phyloP scores from a whole-genome alignment of 2,888 invertebrate genomes.

The Himalopsyche kuldschensis region DNA sequence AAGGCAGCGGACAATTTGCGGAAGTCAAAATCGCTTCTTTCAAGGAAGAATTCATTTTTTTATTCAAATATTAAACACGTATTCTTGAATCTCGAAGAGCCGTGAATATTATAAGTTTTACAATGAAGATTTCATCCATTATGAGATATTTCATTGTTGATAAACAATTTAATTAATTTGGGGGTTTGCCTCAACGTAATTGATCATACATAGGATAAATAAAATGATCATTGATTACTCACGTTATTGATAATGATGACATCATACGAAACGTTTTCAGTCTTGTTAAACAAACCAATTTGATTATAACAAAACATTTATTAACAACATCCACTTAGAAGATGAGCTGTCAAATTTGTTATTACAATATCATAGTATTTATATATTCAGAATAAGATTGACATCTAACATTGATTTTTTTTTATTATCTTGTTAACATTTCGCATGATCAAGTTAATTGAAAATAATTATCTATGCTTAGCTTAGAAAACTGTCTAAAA shows the following conservation, averaged over 20 bases:
- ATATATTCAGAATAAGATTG: not conserved
- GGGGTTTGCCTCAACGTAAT: not conserved
- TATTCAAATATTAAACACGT: no score
- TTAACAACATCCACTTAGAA: not conserved
- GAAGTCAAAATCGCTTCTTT: no score
- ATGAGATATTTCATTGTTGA: no score
- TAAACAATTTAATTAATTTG: no score
- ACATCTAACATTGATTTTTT: not conserved
- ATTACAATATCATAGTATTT: not conserved
- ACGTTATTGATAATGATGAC: not conserved
- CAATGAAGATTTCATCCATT: no score
- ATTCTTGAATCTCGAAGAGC: no score
- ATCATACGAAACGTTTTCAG: not conserved
- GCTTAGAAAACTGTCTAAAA: no score
- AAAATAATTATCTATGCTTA: not conserved
- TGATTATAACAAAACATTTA: not conserved
- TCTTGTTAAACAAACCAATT: not conserved
- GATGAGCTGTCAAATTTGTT: not conserved
- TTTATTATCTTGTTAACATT: not conserved
- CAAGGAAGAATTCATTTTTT: no score
- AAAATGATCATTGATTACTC: not conserved
- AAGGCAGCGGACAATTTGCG: no score
- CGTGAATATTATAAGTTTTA: no score
- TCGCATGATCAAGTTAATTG: not conserved
- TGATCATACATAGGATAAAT: not conserved